Conservation (phyloP, 2,888 invertebrate genomes). For the Aleiodes leptofemur region DNA sequence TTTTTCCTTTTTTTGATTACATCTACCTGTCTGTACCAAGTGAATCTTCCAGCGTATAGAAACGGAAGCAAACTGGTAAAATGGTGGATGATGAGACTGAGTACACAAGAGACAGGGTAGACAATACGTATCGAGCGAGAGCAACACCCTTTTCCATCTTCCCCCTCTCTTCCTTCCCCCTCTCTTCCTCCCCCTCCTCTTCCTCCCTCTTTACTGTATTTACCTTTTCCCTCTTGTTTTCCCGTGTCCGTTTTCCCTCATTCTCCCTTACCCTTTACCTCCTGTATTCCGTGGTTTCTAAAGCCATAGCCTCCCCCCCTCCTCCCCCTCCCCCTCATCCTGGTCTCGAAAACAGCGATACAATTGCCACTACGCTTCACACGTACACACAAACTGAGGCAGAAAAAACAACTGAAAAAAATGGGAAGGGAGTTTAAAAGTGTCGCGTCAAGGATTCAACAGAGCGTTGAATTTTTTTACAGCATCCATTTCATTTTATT, state of each 20-base stretch:
- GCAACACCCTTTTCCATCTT: conserved; percentile 36
- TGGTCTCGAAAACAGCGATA: conserved; percentile 48
- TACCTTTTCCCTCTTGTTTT: conserved; percentile 28
- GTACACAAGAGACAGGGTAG: conserved; percentile 26
- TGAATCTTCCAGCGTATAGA: conserved; percentile 1
- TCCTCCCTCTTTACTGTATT: conserved; percentile 35
- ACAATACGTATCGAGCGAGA: conserved; percentile 41
- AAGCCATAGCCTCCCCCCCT: conserved; percentile 43
- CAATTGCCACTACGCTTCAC: conserved; percentile 48
- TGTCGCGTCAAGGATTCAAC: conserved; percentile 44
- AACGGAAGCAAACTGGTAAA: conserved; percentile 27
- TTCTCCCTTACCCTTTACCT: conserved; percentile 30
- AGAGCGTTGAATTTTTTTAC: conserved; percentile 37
- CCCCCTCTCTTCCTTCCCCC: conserved; percentile 12
- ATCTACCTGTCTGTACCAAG: conserved; percentile 19
- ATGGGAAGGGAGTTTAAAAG: conserved; percentile 44
- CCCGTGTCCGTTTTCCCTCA: conserved; percentile 24
- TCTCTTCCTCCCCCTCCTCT: conserved; percentile 24
- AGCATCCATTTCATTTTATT: neutral
- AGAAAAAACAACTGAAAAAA: conserved; percentile 12
- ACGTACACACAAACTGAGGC: conserved; percentile 37
- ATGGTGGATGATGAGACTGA: conserved; percentile 25
- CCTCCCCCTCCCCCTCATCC: neutral
- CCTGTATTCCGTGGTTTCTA: conserved; percentile 38
- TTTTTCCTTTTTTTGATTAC: neutral